phyloP scores from a whole-genome alignment of 1,140 invertebrate genomes.

The Notospermus geniculatus region DNA sequence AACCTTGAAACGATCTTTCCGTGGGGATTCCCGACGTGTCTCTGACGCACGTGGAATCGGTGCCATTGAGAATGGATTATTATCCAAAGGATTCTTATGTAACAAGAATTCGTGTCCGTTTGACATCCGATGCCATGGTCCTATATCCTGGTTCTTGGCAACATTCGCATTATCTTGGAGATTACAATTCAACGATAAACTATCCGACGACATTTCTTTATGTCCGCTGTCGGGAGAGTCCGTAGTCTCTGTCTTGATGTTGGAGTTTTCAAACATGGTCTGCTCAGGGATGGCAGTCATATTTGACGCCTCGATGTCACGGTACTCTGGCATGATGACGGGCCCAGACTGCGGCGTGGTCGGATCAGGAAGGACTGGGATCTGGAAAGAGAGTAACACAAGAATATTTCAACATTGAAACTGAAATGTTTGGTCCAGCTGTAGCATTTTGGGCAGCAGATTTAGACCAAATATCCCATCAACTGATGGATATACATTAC shows the following conservation, averaged over 20 bases:
- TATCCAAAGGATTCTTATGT: neutral
- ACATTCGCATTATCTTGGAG: neutral
- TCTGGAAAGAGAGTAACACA: slow-evolving; percentile 22
- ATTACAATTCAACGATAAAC: slow-evolving; percentile 27
- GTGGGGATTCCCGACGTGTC: neutral
- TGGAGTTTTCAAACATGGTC: slow-evolving; percentile 31
- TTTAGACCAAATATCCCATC: no score
- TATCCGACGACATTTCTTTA: slow-evolving; percentile 46
- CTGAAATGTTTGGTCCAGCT: no score
- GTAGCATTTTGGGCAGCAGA: no score
- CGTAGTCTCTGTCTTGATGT: slow-evolving; percentile 30
- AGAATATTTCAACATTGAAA: no score
- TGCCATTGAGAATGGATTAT: neutral
- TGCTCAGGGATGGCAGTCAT: slow-evolving; percentile 23
- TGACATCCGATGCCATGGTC: neutral
- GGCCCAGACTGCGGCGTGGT: slow-evolving; percentile 38
- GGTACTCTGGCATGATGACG: slow-evolving; percentile 33
- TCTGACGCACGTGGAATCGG: neutral
- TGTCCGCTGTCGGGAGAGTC: slow-evolving; percentile 48
- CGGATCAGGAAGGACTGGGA: slow-evolving; percentile 35
- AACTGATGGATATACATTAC: no score
- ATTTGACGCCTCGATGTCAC: slow-evolving; percentile 28
- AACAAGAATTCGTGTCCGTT: neutral
- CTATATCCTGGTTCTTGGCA: neutral
- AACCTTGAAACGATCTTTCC: slow-evolving; percentile 26